Base-by-base conservation (phyloP, 1,140 invertebrate genomes). In the Diprion similis region DNA sequence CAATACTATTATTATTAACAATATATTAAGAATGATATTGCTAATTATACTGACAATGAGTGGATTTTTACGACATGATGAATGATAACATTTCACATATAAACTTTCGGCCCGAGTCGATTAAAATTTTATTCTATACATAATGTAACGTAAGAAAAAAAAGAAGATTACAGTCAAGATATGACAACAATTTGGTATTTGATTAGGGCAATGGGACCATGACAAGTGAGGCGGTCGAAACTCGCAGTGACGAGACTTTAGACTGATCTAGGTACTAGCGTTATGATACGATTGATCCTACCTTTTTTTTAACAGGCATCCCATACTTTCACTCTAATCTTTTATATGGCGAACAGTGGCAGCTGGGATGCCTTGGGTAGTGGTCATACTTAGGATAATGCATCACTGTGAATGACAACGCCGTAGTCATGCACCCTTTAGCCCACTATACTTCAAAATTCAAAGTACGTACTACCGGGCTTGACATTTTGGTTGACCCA, bases 221-320 rank as follows among this genome's bases (percentile, higher is more conserved):
- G 51, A 59, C 51, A 59, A 6, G n/a, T 17, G 83, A 84, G 83
- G 86, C 85, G 80, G 83, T 86, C 78, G 81, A 86, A 87, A 86
- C 87, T 87, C 84, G 87, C 85, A 85, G 86, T 88, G 86, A 88
- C 85, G 87, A 88, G 87, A 88, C 84, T 88, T 87, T 88, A 88
- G 87, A 88, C 87, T 88, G 87, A 88, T 86, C 86, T 85, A 86
- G 85, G 85, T 88, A 88, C 84, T 88, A 87, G 85, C 84, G 84
- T 87, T 87, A 87, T 79, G 81, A 85, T 87, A 80, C 71, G 70
- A 82, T 82, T 82, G 82, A 78, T 78, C 81, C 78, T 65, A 76
- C 75, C 78, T 79, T 15, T 59, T 59, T 59, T 37, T 59, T 59
- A 17, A 59, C 51, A 17, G 51, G 51, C 51, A 59, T 59, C 51